Conservation (phyloP, 2,888 invertebrate genomes). For the Lissonota sp. region DNA sequence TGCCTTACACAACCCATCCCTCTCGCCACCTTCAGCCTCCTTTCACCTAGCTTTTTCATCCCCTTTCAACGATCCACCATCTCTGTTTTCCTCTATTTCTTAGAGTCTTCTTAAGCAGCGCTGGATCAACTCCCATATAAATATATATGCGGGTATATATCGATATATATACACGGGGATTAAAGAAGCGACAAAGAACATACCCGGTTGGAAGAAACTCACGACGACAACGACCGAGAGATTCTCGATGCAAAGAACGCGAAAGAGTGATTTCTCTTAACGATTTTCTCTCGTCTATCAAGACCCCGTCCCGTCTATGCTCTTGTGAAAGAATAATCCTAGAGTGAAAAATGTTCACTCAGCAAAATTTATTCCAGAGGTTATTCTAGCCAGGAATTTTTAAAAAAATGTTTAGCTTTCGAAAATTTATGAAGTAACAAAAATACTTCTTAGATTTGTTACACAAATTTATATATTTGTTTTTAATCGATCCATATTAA, state of each 20-base stretch:
- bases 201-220: conserved; percentile 8
- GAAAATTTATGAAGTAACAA: too few species aligned
- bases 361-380: too few species aligned
- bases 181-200: conserved; percentile 68
- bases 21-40: not conserved
- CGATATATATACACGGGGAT: conserved; percentile 63
- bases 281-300: conserved; percentile 34
- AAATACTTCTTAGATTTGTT: too few species aligned
- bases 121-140: conserved; percentile 53
- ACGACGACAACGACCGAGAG: conserved; percentile 34
- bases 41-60: conserved; percentile 4
- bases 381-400: too few species aligned
- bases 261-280: conserved; percentile 37
- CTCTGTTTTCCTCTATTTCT: conserved; percentile 31
- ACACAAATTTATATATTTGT: too few species aligned
- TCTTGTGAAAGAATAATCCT: too few species aligned
- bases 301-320: not conserved
- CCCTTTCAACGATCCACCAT: not conserved
- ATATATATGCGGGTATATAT: conserved; percentile 52
- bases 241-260: conserved; percentile 29
- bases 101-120: conserved; percentile 18
- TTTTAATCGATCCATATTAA: too few species aligned
- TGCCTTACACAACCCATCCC: conserved; percentile 24
- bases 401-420: too few species aligned
- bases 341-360: too few species aligned